Evolutionary conservation across 1,140 invertebrate genomes (phyloP), one percentile per base, ranked within the genome.

Genomic region (Zaprionus capensis): DNA sequence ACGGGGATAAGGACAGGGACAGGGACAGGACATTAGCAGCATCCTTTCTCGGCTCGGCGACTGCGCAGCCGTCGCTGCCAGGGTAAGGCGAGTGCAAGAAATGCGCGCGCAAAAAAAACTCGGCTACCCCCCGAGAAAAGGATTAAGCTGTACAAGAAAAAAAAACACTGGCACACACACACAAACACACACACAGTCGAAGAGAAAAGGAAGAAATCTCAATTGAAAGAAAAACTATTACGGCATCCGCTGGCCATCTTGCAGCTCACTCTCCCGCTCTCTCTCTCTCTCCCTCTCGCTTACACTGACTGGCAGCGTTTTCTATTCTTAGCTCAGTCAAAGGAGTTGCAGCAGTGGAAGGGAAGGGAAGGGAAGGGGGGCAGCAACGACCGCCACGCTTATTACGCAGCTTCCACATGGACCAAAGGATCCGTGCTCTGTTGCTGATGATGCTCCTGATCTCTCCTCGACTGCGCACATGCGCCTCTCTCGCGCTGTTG

Each of bases 21-120:
- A 51, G 9, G 58, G 44, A 51, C 72, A 76, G 84, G 86, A 90
- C 85, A 90, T 90, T 91, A 91, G 86, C 85, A 90, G 85, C 85
- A 90, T 90, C 85, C 85, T 90, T 90, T 90, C 85, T 79, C 70
- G 73, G 65, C 57, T 58, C 67, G 72, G 84, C 85, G 85, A 85
- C 80, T 80, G 81, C 84, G 84, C 84, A 86, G 82, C 82, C 74
- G 83, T 74, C 69, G 46, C 68, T 67, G 5, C 9, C 46, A 64
- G 74, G 78, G 70, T 78, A 88, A 73, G 17, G 5, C 57, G 71
- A 59, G 61, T 73, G 70, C 75, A 71, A 67, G 74, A 72, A 87
- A 87, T 72, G 84, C 78, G 84, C 84, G 84, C 84, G 81, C 84
- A 88, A 87, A 87, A 87, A 84, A 63, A 65, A 57, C 61, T 49